Base-by-base conservation (phyloP, 1,140 invertebrate species). In the Apis florea region DNA sequence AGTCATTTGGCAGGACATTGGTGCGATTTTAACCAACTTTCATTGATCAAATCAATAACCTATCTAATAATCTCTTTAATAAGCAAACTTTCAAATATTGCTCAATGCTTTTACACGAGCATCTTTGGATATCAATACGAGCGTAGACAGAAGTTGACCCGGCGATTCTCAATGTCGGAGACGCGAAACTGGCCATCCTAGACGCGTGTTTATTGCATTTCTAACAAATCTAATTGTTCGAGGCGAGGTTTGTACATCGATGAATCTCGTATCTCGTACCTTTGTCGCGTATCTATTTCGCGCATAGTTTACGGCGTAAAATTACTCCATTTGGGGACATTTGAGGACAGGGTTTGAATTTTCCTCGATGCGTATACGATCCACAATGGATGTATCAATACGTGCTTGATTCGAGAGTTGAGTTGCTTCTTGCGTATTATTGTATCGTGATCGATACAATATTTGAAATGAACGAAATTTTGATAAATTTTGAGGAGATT, bases 311-410 rank as follows among this genome's bases (percentile, higher is more conserved):
- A 86, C 53, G 63, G 59, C 12, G 2, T 66, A 21, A 86, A 86
- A 71, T 86, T 86, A 70, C 72, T 51, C 84, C 77, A 83, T 85
- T 86, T 86, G 31, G 59, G 66, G 19, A 79, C 66, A 13, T 70
- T n/a, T n/a, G 70, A 31, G 70, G 71, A 85, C 80, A 83, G 85
- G 58, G 75, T 83, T 70, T 5, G 80, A 63, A 79, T 83, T 86
- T 85, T 83, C 80, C 66, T 79, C 74, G 74, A 83, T 86, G 73
- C 75, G 85, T 72, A 59, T 59, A 67, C 72, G 54, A 74, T 84
- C 79, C 61, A 79, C 78, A 68, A 73, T 72, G 58, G 51, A 24
- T 10, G 31, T 49, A 70, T 69, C 75, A 80, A 74, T 59, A 54
- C 53, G 9, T n/a, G 13, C 71, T 84, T 17, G 17, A 58, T n/a